Evolutionary conservation across 2,113 vertebrate species (phyloP).

Genomic region (Dascyllus trimaculatus): DNA sequence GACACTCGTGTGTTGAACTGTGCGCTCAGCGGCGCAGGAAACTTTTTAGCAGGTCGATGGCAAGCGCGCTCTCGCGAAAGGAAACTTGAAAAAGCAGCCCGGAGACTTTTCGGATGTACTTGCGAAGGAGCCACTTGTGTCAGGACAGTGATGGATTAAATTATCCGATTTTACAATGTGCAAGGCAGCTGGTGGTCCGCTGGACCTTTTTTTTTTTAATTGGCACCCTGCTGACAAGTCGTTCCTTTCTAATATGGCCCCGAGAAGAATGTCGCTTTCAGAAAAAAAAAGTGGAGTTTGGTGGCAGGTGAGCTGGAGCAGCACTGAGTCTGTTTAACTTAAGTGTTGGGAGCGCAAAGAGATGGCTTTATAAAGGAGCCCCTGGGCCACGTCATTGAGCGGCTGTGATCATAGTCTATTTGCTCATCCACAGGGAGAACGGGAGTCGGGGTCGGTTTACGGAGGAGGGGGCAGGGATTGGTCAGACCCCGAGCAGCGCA

Average conservation of each 20-base stretch:
- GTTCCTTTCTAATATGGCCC: constrained; percentile 55
- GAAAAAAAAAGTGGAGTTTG: constrained; percentile 18
- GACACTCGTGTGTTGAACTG: constrained; percentile 70
- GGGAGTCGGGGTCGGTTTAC: constrained; percentile 77
- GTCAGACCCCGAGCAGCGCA: constrained; percentile 66
- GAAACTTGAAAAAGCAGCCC: constrained; percentile 50
- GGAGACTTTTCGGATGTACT: constrained; percentile 68
- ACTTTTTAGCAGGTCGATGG: constrained; percentile 71
- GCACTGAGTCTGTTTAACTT: constrained; percentile 63
- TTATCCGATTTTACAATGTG: constrained; percentile 69
- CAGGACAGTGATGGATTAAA: constrained; percentile 75
- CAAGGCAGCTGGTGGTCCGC: constrained; percentile 52
- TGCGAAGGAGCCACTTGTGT: constrained; percentile 75
- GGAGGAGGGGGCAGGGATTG: constrained; percentile 70
- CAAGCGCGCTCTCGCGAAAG: constrained; percentile 64
- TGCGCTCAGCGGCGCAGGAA: constrained; percentile 54
- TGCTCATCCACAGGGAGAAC: constrained; percentile 75
- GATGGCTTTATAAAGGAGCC: constrained; percentile 81
- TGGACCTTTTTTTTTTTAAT: constrained; percentile 68
- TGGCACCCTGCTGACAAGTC: constrained; percentile 74
- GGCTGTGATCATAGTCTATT: constrained; percentile 84
- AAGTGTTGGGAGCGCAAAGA: constrained; percentile 58
- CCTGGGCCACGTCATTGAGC: constrained; percentile 85
- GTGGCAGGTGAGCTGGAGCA: constrained; percentile 61
- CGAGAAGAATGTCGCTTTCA: constrained; percentile 45